These are phyloP conservation scores for Cyanoramphus novaezelandiae DNA, from an alignment of 2,113 vertebrate genomes.

Conservation along the genomic window DNA sequence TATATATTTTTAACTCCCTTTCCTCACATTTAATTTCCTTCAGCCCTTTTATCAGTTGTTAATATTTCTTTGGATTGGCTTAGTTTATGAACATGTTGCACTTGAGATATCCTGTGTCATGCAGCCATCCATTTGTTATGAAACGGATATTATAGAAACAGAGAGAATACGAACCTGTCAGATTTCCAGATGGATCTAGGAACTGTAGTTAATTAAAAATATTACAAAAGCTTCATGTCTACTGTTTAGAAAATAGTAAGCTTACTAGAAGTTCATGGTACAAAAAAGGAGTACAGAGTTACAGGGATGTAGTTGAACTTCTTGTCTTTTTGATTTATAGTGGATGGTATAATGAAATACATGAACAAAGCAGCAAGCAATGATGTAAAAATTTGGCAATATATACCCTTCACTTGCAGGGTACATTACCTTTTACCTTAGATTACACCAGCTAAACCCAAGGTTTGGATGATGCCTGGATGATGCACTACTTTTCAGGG, in stretches of 20 bases:
- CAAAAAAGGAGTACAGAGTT: not conserved
- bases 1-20: slow-evolving; percentile 18
- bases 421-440: not conserved
- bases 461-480: not conserved
- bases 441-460: not conserved
- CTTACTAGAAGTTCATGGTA: not conserved
- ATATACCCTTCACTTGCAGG: not conserved
- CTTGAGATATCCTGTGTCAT: not conserved
- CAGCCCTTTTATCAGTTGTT: slow-evolving; percentile 16
- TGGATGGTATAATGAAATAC: not conserved
- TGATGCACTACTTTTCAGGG: not conserved
- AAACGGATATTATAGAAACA: slow-evolving; percentile 55
- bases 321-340: not conserved
- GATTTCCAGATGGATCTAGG: not conserved
- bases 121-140: not conserved
- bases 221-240: not conserved
- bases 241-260: slow-evolving; percentile 18
- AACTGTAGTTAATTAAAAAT: slow-evolving; percentile 50
- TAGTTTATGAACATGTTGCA: not conserved
- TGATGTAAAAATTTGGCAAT: not conserved
- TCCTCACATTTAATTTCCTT: slow-evolving; percentile 68
- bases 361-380: not conserved
- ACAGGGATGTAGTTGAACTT: not conserved
- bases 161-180: not conserved
- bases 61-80: not conserved